A percentile compares a stretch with the other conserved stretches of the same genome.
phyloP scores from a whole-genome alignment of 2,888 invertebrate genomes.

The Enoplolaimus lenunculus region DNA sequence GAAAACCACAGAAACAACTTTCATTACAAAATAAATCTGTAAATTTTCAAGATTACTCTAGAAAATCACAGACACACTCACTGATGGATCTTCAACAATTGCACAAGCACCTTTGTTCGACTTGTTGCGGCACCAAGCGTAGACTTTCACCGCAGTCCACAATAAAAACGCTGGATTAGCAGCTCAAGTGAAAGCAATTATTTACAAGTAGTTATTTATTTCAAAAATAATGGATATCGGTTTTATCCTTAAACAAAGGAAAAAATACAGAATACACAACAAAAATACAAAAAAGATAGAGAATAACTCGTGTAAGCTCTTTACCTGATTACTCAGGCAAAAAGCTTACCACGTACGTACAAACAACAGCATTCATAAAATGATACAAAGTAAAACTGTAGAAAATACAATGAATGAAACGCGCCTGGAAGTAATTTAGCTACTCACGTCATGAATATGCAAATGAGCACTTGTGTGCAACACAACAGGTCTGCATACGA shows the following conservation, averaged over 20 bases:
- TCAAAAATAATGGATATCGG: background rate
- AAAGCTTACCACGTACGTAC: background rate
- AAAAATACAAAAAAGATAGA: background rate
- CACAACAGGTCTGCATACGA: too few relatives aligned
- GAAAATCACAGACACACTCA: background rate
- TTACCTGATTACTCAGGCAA: background rate
- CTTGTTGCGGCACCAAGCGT: background rate
- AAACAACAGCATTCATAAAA: too few relatives aligned
- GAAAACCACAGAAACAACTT: too few relatives aligned
- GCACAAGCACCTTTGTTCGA: background rate
- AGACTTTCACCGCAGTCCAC: too few relatives aligned
- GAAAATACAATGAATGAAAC: too few relatives aligned
- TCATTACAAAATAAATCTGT: background rate
- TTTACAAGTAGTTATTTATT: background rate
- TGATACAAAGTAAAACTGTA: too few relatives aligned
- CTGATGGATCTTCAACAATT: too few relatives aligned
- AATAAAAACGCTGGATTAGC: too few relatives aligned
- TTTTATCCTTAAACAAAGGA: background rate
- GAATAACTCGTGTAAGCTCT: slow-evolving; percentile 10
- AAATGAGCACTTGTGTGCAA: too few relatives aligned
- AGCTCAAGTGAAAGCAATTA: background rate
- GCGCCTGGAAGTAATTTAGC: too few relatives aligned
- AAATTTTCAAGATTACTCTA: background rate
- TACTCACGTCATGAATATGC: too few relatives aligned
- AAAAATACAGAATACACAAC: background rate